Evolutionary conservation across 1,140 invertebrate genomes (phyloP).

Genomic region (Drosophila virilis): DNA sequence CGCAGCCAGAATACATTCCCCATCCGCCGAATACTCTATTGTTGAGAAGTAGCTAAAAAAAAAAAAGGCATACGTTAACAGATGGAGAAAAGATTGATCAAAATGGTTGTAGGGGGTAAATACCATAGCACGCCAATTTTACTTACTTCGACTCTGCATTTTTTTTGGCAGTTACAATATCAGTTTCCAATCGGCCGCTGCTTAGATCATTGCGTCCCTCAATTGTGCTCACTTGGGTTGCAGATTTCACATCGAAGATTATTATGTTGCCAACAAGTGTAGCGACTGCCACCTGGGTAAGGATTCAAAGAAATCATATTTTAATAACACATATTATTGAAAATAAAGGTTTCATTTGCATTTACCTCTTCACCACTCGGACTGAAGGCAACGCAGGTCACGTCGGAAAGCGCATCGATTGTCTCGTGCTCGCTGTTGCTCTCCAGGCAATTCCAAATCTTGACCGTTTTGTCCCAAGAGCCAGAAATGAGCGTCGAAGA

Average conservation of each 20-base stretch:
- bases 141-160: constrained; percentile 92
- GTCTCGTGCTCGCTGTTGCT: constrained; percentile 93
- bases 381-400: constrained; percentile 92
- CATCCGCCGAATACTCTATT: constrained; percentile 96
- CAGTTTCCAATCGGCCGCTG: constrained; percentile 91
- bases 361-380: constrained; percentile 93
- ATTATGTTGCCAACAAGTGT: constrained; percentile 95
- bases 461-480: constrained; percentile 97
- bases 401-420: constrained; percentile 92
- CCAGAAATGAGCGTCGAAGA: constrained; percentile 92
- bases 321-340: no score
- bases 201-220: constrained; percentile 96
- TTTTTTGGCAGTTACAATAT: constrained; percentile 95
- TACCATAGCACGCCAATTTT: no score
- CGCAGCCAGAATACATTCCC: constrained; percentile 93
- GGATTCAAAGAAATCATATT: background rate
- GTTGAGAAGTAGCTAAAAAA: constrained; percentile 92
- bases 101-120: no score
- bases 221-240: constrained; percentile 90
- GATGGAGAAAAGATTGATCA: no score
- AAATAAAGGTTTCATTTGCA: background rate
- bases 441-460: constrained; percentile 95
- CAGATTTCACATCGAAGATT: constrained; percentile 91
- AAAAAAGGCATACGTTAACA: background rate
- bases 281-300: constrained; percentile 91